phyloP scores from a whole-genome alignment of 1,140 invertebrate genomes.

The Acromyrmex echinatior region DNA sequence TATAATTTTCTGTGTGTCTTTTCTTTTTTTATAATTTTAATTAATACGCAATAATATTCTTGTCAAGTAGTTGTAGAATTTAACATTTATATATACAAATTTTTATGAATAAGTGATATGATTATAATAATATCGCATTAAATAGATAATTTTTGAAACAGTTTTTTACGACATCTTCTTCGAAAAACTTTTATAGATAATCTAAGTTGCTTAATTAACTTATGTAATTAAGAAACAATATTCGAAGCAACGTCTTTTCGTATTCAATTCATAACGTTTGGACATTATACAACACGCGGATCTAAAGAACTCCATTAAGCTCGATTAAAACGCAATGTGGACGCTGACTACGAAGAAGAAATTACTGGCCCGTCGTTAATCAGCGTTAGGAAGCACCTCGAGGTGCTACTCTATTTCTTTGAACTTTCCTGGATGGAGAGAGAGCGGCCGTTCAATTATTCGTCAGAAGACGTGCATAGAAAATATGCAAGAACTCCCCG shows the following conservation, averaged over 20 bases:
- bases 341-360: slow-evolving; percentile 43
- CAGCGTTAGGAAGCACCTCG: slow-evolving; percentile 41
- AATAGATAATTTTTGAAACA: background rate
- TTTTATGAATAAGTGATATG: background rate
- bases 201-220: background rate
- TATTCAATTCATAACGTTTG: slow-evolving; percentile 40
- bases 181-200: slow-evolving; percentile 13
- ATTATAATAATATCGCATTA: background rate
- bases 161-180: background rate
- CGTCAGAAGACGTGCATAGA: slow-evolving; percentile 56
- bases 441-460: slow-evolving; percentile 30
- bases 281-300: slow-evolving; percentile 35
- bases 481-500: slow-evolving; percentile 51
- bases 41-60: background rate
- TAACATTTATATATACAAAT: background rate
- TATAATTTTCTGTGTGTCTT: background rate
- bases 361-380: slow-evolving; percentile 48
- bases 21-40: background rate
- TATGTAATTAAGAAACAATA: slow-evolving; percentile 1
- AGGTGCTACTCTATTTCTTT: slow-evolving; percentile 51
- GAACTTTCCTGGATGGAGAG: slow-evolving; percentile 34
- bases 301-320: slow-evolving; percentile 46
- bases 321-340: slow-evolving; percentile 52
- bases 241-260: slow-evolving; percentile 7
- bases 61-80: background rate